Conservation (phyloP, 2,888 invertebrate genomes). For the Cryptophagus acutangulus region DNA sequence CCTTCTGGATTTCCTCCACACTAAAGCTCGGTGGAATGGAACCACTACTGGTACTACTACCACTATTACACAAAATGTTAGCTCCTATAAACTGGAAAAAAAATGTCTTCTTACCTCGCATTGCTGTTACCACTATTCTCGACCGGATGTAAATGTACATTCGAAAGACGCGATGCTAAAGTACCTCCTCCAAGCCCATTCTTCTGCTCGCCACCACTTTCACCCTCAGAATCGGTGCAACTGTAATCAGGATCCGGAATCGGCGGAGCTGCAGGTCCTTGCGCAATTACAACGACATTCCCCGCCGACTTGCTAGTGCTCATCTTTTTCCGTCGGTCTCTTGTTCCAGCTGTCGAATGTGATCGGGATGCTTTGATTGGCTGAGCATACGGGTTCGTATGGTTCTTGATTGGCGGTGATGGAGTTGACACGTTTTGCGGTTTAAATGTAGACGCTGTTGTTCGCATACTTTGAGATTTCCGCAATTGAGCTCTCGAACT, state of each 20-base stretch:
- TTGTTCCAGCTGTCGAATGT: slow-evolving; percentile 43
- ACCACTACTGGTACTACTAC: slow-evolving; percentile 69
- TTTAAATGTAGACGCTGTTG: slow-evolving; percentile 49
- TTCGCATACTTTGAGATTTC: slow-evolving; percentile 58
- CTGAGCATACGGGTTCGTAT: slow-evolving; percentile 55
- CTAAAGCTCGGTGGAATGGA: slow-evolving; percentile 82
- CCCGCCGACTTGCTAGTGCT: slow-evolving; percentile 45
- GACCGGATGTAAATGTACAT: slow-evolving; percentile 48
- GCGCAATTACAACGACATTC: slow-evolving; percentile 35
- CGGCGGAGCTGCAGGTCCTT: slow-evolving; percentile 49
- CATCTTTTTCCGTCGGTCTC: slow-evolving; percentile 45
- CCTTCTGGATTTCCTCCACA: slow-evolving; percentile 85
- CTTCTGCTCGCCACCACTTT: slow-evolving; percentile 45
- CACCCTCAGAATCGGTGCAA: slow-evolving; percentile 77
- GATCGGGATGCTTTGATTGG: slow-evolving; percentile 50
- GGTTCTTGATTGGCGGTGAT: slow-evolving; percentile 24
- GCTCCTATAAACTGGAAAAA: background rate
- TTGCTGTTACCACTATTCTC: slow-evolving; percentile 75
- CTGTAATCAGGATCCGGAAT: slow-evolving; percentile 92
- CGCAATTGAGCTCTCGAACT: slow-evolving; percentile 56
- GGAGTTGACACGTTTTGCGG: slow-evolving; percentile 47
- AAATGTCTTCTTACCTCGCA: slow-evolving; percentile 52
- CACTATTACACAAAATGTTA: slow-evolving; percentile 46
- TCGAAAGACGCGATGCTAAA: slow-evolving; percentile 45
- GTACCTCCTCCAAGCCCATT: slow-evolving; percentile 52